Conservation (phyloP, 2,888 invertebrate genomes). For the Caenorhabditis sp. region DNA sequence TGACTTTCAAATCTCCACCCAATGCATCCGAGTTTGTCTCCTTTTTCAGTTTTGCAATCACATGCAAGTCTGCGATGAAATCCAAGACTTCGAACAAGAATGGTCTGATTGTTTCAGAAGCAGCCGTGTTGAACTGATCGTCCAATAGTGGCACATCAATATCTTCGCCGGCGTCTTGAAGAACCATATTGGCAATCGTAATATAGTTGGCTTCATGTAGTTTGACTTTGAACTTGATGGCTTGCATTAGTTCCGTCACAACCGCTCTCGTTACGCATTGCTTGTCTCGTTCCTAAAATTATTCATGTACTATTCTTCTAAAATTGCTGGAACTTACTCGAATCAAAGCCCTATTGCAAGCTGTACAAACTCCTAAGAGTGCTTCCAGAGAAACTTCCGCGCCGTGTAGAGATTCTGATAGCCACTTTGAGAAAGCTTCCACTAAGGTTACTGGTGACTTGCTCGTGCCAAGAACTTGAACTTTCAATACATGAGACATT, state of each 20-base stretch:
- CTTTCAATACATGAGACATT: conserved; percentile 87
- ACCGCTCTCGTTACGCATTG: conserved; percentile 93
- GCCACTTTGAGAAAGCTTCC: conserved; percentile 95
- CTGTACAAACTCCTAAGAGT: conserved; percentile 92
- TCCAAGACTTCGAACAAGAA: conserved; percentile 95
- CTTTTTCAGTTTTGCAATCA: conserved; percentile 93
- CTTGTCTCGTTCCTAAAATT: conserved; percentile 92
- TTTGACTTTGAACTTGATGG: conserved; percentile 94
- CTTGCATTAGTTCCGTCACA: conserved; percentile 95
- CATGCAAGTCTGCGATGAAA: conserved; percentile 96
- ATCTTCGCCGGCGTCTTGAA: conserved; percentile 79
- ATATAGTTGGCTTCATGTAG: conserved; percentile 96
- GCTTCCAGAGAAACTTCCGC: conserved; percentile 88
- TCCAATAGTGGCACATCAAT: conserved; percentile 70
- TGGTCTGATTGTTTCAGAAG: conserved; percentile 94
- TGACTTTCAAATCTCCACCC: conserved; percentile 96
- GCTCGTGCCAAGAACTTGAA: conserved; percentile 90
- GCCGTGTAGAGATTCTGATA: conserved; percentile 94
- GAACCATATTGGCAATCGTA: conserved; percentile 89
- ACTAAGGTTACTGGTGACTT: conserved; percentile 94
- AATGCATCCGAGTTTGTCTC: conserved; percentile 87
- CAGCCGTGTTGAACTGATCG: conserved; percentile 87
- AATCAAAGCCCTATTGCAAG: conserved; percentile 92
- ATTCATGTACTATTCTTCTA: too few relatives aligned
- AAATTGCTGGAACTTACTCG: conserved; percentile 74